A percentile compares a stretch with the other conserved stretches of the same genome.
Conservation (phyloP, 2,797 vertebrate genomes). For the Gallirallus australis region DNA sequence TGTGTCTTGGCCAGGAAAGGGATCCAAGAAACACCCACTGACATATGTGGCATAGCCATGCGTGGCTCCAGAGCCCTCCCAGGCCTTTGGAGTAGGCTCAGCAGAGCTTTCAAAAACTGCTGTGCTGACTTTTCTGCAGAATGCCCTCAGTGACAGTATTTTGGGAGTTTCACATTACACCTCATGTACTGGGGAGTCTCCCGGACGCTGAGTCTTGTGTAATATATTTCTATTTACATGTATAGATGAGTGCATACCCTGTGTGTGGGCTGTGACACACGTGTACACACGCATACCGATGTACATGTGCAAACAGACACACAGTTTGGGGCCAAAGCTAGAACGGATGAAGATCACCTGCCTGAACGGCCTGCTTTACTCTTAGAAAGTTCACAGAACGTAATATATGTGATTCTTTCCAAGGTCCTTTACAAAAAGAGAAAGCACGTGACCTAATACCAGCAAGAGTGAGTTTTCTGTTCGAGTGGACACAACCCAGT, state of each 20-base stretch:
- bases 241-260: fast-evolving
- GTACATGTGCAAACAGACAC: not conserved
- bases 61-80: not conserved
- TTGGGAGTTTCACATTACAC: conserved; percentile 24
- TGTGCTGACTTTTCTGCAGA: not conserved
- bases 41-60: not conserved
- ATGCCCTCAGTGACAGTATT: not conserved
- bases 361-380: not conserved
- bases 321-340: not conserved
- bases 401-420: not conserved
- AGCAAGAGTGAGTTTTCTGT: not conserved
- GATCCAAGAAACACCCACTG: not conserved
- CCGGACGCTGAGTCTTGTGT: not conserved
- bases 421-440: not conserved
- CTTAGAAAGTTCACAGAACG: not conserved
- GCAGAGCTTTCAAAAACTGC: not conserved
- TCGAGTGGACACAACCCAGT: not conserved
- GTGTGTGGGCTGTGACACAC: fast-evolving
- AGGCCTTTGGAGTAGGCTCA: not conserved
- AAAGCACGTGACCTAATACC: not conserved
- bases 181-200: not conserved
- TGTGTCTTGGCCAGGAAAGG: not conserved
- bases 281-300: fast-evolving
- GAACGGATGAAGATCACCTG: not conserved
- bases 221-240: not conserved